Evolutionary conservation across 2,888 invertebrate species (phyloP).

Genomic region (Halictus ligatus): DNA sequence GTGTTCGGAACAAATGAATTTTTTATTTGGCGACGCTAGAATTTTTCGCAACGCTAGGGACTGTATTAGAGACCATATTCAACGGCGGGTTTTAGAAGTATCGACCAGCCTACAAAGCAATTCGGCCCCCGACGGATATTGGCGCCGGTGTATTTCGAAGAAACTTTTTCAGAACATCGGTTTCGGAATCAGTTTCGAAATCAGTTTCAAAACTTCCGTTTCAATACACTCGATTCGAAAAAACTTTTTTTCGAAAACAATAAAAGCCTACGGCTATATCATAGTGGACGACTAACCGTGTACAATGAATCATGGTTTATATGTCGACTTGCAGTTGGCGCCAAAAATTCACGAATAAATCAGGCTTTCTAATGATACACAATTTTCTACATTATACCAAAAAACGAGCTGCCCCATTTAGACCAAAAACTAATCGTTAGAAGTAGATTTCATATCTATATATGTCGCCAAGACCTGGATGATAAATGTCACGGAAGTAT

Average conservation of each 20-base stretch:
- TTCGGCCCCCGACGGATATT: constrained; percentile 14
- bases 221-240: neutral
- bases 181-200: constrained; percentile 9
- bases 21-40: neutral
- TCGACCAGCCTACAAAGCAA: neutral
- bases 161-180: constrained; percentile 30
- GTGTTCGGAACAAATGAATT: too few species aligned
- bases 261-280: neutral
- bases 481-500: too few species aligned
- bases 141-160: constrained; percentile 18
- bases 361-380: too few species aligned
- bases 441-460: too few species aligned
- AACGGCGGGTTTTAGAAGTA: constrained; percentile 10
- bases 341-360: too few species aligned
- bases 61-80: constrained; percentile 6
- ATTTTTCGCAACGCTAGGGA: neutral
- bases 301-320: neutral
- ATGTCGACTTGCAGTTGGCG: too few species aligned
- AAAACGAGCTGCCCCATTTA: too few species aligned
- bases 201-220: constrained; percentile 31
- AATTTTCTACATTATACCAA: too few species aligned
- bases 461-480: too few species aligned
- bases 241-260: neutral
- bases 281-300: neutral
- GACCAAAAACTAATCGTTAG: too few species aligned